phyloP scores from a whole-genome alignment of 2,888 invertebrate species.

The Ceraclea dissimilis region DNA sequence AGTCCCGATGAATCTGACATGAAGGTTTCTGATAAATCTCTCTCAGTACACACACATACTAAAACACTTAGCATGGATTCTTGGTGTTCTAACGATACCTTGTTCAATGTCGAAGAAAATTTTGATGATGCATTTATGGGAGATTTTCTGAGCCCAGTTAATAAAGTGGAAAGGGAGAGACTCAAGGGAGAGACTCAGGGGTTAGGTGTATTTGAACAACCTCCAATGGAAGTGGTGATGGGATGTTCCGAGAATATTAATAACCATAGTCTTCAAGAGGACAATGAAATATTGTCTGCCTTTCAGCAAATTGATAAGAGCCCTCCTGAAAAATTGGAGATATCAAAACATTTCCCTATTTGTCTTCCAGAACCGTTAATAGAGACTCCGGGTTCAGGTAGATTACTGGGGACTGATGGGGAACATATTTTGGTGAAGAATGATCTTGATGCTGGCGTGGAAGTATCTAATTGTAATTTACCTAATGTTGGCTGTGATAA shows the following conservation, averaged over 20 bases:
- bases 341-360: slow-evolving; percentile 10
- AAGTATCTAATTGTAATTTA: too few species aligned
- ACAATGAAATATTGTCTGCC: slow-evolving; percentile 2
- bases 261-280: neutral
- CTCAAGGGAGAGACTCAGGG: neutral
- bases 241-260: slow-evolving; percentile 9
- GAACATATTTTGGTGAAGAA: too few species aligned
- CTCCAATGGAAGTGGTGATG: slow-evolving; percentile 21
- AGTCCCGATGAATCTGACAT: slow-evolving; percentile 41
- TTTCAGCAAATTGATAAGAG: slow-evolving; percentile 3
- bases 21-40: slow-evolving; percentile 20
- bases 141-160: neutral
- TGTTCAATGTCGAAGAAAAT: slow-evolving; percentile 56
- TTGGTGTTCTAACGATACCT: slow-evolving; percentile 57
- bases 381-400: too few species aligned
- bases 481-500: too few species aligned
- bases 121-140: slow-evolving; percentile 36
- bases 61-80: slow-evolving; percentile 56
- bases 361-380: neutral
- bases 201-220: neutral
- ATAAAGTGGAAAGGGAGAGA: neutral
- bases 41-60: slow-evolving; percentile 27
- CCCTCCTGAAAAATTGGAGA: slow-evolving; percentile 3
- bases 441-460: too few species aligned
- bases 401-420: too few species aligned